Percentiles rank a stretch among this genome's conserved stretches.
phyloP scores from a whole-genome alignment of 1,140 invertebrate genomes.

The Drosophila pectinifera region DNA sequence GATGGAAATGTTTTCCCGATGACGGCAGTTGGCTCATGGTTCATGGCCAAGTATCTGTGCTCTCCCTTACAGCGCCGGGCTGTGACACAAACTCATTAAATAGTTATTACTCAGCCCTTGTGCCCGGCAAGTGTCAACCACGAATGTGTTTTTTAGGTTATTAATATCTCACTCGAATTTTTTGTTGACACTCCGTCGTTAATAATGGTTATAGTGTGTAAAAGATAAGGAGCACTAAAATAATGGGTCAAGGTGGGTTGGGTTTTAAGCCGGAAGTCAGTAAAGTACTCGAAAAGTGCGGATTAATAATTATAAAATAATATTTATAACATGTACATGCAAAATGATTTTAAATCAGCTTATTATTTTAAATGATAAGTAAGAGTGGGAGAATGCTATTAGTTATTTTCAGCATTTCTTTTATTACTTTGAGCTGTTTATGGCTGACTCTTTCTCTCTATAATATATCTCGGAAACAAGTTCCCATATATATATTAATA shows the following conservation, averaged over 20 bases:
- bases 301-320: no score
- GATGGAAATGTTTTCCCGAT: conserved; percentile 46
- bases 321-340: no score
- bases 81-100: conserved; percentile 71
- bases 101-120: conserved; percentile 71
- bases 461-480: no score
- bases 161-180: conserved; percentile 60
- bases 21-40: conserved; percentile 54
- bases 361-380: background rate
- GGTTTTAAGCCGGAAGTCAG: background rate
- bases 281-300: background rate
- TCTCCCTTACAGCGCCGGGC: conserved; percentile 15
- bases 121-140: conserved; percentile 45
- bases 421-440: background rate
- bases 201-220: conserved; percentile 29
- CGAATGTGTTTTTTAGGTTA: conserved; percentile 60
- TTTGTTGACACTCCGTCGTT: conserved; percentile 35
- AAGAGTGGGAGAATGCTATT: background rate
- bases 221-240: background rate
- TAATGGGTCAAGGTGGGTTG: conserved; percentile 22
- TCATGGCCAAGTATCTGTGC: conserved; percentile 50
- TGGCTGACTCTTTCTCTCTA: no score
- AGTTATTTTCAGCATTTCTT: background rate
- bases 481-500: no score
- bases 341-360: background rate